Evolutionary conservation across 2,888 invertebrate genomes (phyloP).

Genomic region (Lepidocyrtoides sp.): DNA sequence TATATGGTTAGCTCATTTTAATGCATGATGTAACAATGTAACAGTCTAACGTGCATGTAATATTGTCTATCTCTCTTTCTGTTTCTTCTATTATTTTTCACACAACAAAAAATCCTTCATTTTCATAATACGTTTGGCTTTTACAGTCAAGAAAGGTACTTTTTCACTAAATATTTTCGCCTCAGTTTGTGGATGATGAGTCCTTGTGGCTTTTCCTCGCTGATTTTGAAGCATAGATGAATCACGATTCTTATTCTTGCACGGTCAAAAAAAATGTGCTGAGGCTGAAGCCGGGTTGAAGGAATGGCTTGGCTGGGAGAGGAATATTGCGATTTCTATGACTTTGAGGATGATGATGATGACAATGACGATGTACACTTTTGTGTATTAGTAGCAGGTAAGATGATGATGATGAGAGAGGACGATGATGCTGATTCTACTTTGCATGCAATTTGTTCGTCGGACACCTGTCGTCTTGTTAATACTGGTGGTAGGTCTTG

Average conservation of each 20-base stretch:
- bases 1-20: constrained; percentile 26
- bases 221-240: constrained; percentile 55
- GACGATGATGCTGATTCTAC: constrained; percentile 24
- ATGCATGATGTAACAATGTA: constrained; percentile 69
- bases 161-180: constrained; percentile 53
- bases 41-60: constrained; percentile 38
- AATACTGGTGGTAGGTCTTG: constrained; percentile 58
- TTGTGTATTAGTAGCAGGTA: neutral
- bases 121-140: constrained; percentile 43
- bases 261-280: constrained; percentile 50
- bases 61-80: constrained; percentile 21
- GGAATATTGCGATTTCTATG: constrained; percentile 36
- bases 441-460: constrained; percentile 71
- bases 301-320: constrained; percentile 53
- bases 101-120: constrained; percentile 44
- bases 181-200: constrained; percentile 13
- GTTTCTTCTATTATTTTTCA: neutral
- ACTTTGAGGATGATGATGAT: constrained; percentile 3
- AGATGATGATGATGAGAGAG: constrained; percentile 35
- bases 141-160: constrained; percentile 36
- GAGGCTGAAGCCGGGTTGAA: constrained; percentile 33
- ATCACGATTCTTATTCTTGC: constrained; percentile 50
- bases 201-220: constrained; percentile 68
- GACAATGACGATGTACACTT: constrained; percentile 20
- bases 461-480: constrained; percentile 76